A percentile compares a stretch with the other conserved stretches of the same genome.
Conservation (phyloP, 2,888 invertebrate genomes). For the Lasius fuliginosus region DNA sequence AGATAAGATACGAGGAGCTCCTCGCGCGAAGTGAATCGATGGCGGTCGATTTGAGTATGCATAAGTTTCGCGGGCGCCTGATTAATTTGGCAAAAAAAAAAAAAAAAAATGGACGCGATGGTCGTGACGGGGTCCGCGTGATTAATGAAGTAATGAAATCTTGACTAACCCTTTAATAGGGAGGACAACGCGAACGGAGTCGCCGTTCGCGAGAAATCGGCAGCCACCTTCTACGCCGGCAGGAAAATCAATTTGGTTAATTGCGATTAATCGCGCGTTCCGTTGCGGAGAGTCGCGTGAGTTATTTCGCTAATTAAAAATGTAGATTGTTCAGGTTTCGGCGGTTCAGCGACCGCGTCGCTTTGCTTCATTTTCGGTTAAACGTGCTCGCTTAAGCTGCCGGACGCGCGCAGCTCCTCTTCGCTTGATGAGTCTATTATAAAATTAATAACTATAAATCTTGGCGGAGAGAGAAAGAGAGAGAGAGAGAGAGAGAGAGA, state of each 20-base stretch:
- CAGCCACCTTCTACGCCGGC: background rate
- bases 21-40: conserved; percentile 31
- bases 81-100: conserved; percentile 68
- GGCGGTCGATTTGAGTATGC: conserved; percentile 33
- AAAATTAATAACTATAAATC: conserved; percentile 85
- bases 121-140: conserved; percentile 65
- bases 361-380: conserved; percentile 69
- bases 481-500: background rate
- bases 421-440: conserved; percentile 82
- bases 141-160: conserved; percentile 73
- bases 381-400: conserved; percentile 55
- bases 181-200: background rate
- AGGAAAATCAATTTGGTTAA: conserved; percentile 51
- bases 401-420: conserved; percentile 43
- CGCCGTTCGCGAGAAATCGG: conserved; percentile 9
- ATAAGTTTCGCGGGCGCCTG: conserved; percentile 54
- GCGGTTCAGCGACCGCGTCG: conserved; percentile 19
- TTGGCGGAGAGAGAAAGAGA: conserved; percentile 54
- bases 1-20: conserved; percentile 45
- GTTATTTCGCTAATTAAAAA: conserved; percentile 43
- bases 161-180: conserved; percentile 70
- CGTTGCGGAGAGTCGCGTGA: conserved; percentile 26
- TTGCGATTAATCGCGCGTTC: conserved; percentile 47
- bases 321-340: conserved; percentile 24
- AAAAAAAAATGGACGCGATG: conserved; percentile 58